Percentiles rank a stretch among this genome's conserved stretches.
phyloP scores from a whole-genome alignment of 2,113 vertebrate species.

The Antechinus stuartii region DNA sequence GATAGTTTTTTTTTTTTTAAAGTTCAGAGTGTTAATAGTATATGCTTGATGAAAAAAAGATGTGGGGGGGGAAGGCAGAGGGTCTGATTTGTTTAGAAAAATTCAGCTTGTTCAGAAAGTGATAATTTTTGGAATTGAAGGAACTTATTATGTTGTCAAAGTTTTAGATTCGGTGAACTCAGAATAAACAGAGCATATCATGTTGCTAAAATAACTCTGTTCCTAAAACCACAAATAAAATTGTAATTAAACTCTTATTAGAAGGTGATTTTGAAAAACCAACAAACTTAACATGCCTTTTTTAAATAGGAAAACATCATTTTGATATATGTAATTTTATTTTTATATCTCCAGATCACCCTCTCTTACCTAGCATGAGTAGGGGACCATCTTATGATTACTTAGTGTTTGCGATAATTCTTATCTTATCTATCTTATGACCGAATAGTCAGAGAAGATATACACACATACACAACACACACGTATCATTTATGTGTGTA shows the following conservation, averaged over 20 bases:
- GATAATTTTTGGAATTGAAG: background rate
- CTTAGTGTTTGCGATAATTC: too few species aligned
- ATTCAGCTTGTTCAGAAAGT: background rate
- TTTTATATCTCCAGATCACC: too few species aligned
- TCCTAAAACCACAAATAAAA: conserved; percentile 29
- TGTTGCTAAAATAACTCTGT: background rate
- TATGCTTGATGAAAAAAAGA: background rate
- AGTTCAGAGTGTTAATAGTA: background rate
- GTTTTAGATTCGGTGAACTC: conserved; percentile 31
- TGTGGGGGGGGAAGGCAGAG: background rate
- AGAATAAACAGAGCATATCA: background rate
- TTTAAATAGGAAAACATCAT: too few species aligned
- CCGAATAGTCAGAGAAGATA: too few species aligned
- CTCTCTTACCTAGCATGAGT: too few species aligned
- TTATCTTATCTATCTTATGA: too few species aligned
- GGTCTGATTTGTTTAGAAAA: conserved; percentile 20
- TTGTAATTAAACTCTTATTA: conserved; percentile 57
- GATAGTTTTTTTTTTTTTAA: background rate
- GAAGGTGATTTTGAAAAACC: conserved; percentile 51
- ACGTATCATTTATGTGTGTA: too few species aligned
- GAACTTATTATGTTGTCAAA: conserved; percentile 2
- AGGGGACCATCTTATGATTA: too few species aligned
- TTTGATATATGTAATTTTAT: too few species aligned
- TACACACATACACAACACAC: too few species aligned
- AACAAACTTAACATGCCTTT: background rate